phyloP scores from a whole-genome alignment of 1,140 invertebrate genomes.

The Zophobas morio region DNA sequence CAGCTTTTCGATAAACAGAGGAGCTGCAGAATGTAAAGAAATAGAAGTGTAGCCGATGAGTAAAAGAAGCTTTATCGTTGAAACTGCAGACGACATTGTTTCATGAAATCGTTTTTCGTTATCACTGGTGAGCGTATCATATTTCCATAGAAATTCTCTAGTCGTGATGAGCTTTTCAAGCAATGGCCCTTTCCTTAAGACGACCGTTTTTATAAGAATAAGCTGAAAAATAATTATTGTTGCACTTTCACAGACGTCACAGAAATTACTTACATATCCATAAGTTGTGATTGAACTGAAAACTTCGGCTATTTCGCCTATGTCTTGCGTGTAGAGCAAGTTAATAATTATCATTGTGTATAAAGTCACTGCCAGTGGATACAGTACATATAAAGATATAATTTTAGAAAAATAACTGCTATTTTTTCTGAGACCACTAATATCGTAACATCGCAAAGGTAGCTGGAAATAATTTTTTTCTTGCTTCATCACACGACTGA shows the following conservation, averaged over 20 bases:
- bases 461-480: not conserved
- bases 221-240: too few relatives aligned
- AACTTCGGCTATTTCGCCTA: not conserved
- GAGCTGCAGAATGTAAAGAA: not conserved
- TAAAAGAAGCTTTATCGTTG: not conserved
- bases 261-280: not conserved
- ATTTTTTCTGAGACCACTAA: not conserved
- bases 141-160: not conserved
- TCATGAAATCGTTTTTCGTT: not conserved
- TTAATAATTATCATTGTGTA: not conserved
- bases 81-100: not conserved
- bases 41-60: not conserved
- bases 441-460: not conserved
- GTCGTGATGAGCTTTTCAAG: not conserved
- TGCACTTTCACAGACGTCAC: too few relatives aligned
- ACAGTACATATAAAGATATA: not conserved
- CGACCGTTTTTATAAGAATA: not conserved
- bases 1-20: not conserved
- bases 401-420: not conserved
- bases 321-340: not conserved
- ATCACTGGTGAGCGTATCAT: not conserved
- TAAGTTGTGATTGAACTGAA: not conserved
- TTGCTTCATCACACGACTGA: not conserved
- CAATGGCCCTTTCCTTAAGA: not conserved
- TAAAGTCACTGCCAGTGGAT: not conserved